Evolutionary conservation across 2,888 invertebrate species (phyloP).

Genomic region (Apeira syringaria): DNA sequence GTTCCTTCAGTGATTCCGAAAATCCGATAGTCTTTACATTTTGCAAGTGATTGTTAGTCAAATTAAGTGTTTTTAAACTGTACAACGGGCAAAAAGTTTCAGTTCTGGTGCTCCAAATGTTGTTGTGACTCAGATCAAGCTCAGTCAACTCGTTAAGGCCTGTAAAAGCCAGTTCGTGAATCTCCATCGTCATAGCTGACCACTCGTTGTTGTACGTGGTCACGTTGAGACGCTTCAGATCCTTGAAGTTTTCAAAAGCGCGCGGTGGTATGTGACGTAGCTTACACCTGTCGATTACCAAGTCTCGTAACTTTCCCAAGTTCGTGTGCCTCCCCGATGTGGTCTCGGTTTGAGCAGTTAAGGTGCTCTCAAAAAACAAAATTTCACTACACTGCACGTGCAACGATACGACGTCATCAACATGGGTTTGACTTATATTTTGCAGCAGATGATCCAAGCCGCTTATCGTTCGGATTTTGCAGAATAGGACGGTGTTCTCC

Average conservation of each 20-base stretch:
- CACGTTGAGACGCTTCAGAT: conserved; percentile 86
- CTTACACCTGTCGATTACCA: conserved; percentile 90
- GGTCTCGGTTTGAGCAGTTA: conserved; percentile 78
- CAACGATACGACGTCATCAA: conserved; percentile 86
- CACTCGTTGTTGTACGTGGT: conserved; percentile 91
- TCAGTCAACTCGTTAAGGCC: conserved; percentile 86
- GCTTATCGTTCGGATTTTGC: conserved; percentile 88
- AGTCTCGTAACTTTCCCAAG: conserved; percentile 87
- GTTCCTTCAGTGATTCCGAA: conserved; percentile 86
- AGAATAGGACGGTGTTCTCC: conserved; percentile 84
- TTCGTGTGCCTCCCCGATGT: conserved; percentile 78
- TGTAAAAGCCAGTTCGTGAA: conserved; percentile 87
- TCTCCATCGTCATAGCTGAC: conserved; percentile 90
- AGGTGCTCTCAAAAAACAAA: conserved; percentile 88
- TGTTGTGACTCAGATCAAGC: conserved; percentile 89
- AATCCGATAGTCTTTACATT: conserved; percentile 89
- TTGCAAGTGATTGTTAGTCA: conserved; percentile 91
- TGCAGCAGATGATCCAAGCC: conserved; percentile 87
- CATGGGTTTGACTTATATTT: conserved; percentile 87
- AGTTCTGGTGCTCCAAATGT: conserved; percentile 89
- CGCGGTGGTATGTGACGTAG: conserved; percentile 88
- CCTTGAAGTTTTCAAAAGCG: conserved; percentile 87
- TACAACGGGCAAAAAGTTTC: conserved; percentile 89
- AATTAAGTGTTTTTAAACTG: conserved; percentile 87
- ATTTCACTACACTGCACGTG: conserved; percentile 90